These are phyloP conservation scores for Hypomecis punctinalis DNA, from an alignment of 2,888 invertebrate species.

Conservation along the genomic window DNA sequence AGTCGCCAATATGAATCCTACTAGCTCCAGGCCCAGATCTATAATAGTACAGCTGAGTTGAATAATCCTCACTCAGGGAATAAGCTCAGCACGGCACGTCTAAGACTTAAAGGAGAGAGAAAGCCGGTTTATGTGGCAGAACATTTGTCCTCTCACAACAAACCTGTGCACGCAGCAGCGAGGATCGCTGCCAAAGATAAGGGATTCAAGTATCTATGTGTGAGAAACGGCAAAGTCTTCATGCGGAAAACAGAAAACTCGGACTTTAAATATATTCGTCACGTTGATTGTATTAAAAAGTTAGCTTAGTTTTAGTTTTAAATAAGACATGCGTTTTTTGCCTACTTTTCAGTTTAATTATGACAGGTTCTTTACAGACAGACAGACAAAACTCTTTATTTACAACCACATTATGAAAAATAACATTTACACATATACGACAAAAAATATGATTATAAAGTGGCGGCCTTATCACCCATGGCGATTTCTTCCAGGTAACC, in stretches of 20 bases:
- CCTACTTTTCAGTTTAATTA: background rate
- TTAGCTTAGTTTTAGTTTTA: constrained; percentile 1
- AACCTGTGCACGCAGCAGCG: background rate
- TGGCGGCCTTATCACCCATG: too few species aligned
- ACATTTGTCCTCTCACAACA: background rate
- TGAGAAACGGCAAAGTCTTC: constrained; percentile 9
- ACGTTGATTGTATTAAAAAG: constrained; percentile 4
- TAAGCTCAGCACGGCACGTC: background rate
- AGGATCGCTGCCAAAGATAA: constrained; percentile 1
- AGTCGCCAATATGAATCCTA: constrained; percentile 5
- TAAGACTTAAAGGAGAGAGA: constrained; percentile 2
- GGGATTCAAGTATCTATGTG: constrained; percentile 5
- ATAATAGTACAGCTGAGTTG: constrained; percentile 1
- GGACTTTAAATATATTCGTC: constrained; percentile 5
- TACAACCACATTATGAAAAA: too few species aligned
- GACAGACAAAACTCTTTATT: too few species aligned
- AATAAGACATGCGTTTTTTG: background rate
- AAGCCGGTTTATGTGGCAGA: background rate
- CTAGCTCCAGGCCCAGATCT: constrained; percentile 6
- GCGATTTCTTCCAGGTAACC: too few species aligned
- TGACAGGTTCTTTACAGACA: constrained; percentile 1
- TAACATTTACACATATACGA: too few species aligned
- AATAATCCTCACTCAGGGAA: constrained; percentile 3
- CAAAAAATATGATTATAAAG: too few species aligned
- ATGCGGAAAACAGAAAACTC: constrained; percentile 14